Conservation (phyloP, 2,888 invertebrate species). For the Neuroscelio doddi region DNA sequence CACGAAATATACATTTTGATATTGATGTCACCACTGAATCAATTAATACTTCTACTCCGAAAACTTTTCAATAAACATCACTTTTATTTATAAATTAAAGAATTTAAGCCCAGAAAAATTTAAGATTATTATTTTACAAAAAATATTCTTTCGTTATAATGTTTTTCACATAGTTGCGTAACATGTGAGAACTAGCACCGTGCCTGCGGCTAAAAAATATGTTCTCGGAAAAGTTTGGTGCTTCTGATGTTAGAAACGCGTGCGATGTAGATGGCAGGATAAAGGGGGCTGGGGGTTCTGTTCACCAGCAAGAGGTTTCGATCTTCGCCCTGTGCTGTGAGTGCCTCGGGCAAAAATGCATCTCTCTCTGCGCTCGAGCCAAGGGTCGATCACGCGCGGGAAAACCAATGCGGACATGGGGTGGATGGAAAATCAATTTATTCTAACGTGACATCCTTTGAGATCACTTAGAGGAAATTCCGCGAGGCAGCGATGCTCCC, state of each 20-base stretch:
- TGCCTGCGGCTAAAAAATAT: conserved; percentile 5
- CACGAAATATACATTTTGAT: no score
- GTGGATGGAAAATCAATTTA: conserved; percentile 64
- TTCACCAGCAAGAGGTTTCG: conserved; percentile 37
- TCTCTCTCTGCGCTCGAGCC: conserved; percentile 22
- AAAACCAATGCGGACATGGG: conserved; percentile 42
- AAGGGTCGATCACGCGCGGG: conserved; percentile 23
- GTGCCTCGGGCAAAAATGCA: conserved; percentile 31
- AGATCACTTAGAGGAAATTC: conserved; percentile 64
- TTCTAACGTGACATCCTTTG: conserved; percentile 62
- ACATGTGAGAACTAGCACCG: background rate
- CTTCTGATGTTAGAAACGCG: background rate
- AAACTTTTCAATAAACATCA: no score
- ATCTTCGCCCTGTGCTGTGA: conserved; percentile 25
- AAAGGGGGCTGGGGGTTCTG: conserved; percentile 30
- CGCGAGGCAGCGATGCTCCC: conserved; percentile 49
- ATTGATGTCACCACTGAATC: no score
- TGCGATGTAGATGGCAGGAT: conserved; percentile 20
- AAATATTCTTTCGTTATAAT: no score
- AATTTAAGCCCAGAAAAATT: no score
- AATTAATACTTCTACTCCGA: no score
- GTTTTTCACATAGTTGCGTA: background rate
- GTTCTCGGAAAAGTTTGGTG: background rate
- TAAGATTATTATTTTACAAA: no score
- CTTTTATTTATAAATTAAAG: no score